These are phyloP conservation scores for Actinernus sp. DNA, from an alignment of 92 coral and sea anemone genomes.

Conservation along the genomic window DNA sequence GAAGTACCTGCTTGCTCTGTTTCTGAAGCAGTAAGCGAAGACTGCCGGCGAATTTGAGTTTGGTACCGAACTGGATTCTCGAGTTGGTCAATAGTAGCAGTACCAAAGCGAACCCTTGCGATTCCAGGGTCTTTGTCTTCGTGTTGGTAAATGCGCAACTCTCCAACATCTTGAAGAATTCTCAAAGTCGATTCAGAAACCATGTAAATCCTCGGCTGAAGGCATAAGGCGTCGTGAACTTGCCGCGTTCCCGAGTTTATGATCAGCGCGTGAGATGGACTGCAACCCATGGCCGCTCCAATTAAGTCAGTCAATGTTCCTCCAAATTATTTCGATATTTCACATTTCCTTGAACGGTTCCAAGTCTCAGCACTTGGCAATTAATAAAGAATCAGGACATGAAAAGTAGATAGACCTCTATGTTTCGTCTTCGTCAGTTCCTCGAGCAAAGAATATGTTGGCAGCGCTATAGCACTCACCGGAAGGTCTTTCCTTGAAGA, in stretches of 20 bases:
- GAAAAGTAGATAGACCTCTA: no score
- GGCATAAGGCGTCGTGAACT: conserved; percentile 63
- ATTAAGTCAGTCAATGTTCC: no score
- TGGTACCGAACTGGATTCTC: conserved; percentile 80
- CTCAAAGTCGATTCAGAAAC: conserved; percentile 90
- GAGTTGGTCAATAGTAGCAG: conserved; percentile 71
- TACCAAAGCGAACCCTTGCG: conserved; percentile 65
- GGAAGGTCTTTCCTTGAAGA: no score
- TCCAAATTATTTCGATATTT: no score
- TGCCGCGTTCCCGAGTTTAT: conserved; percentile 61
- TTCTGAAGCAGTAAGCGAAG: conserved; percentile 27
- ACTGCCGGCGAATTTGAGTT: conserved; percentile 48
- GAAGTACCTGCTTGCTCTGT: neutral
- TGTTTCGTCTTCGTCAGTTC: no score
- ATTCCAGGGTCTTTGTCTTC: conserved; percentile 78
- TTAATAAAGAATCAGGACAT: no score
- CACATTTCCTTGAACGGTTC: no score
- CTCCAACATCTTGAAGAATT: conserved; percentile 92
- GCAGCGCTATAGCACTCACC: no score
- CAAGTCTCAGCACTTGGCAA: no score
- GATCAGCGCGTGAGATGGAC: conserved; percentile 91
- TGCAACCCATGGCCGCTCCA: conserved; percentile 98
- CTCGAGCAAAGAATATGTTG: no score
- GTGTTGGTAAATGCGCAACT: conserved; percentile 77
- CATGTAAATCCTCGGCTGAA: conserved; percentile 96